Conservation (phyloP, 2,113 vertebrate genomes). For the Lophotis ruficrista region DNA sequence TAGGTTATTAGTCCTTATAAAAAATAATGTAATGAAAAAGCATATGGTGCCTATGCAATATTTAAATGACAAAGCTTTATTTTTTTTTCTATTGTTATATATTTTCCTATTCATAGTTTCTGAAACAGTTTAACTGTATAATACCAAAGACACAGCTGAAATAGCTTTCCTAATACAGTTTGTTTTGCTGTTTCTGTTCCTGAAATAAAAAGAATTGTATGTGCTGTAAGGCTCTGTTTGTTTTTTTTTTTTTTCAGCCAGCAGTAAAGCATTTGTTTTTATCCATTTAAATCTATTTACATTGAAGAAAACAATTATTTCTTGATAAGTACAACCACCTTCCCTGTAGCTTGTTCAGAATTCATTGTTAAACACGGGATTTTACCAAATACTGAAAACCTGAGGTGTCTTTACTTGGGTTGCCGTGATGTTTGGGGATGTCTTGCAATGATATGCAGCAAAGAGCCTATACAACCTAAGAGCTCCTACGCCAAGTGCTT, state of each 20-base stretch:
- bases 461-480: background rate
- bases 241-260: background rate
- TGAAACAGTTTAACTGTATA: background rate
- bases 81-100: background rate
- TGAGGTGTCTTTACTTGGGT: rapidly evolving
- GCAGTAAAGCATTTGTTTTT: background rate
- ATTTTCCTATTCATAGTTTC: background rate
- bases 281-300: too few relatives aligned
- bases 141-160: background rate
- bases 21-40: background rate
- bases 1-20: background rate
- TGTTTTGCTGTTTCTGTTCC: background rate
- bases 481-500: rapidly evolving
- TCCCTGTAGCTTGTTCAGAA: rapidly evolving
- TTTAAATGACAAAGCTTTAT: background rate
- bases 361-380: background rate
- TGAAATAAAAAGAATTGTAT: background rate
- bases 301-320: background rate
- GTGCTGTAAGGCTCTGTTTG: background rate
- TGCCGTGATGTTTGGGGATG: rapidly evolving
- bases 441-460: too few relatives aligned
- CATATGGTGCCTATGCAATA: background rate
- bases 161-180: background rate
- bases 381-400: background rate
- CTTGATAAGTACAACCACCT: rapidly evolving